phyloP scores from a whole-genome alignment of 2,888 invertebrate genomes.

The Smittia sp. region DNA sequence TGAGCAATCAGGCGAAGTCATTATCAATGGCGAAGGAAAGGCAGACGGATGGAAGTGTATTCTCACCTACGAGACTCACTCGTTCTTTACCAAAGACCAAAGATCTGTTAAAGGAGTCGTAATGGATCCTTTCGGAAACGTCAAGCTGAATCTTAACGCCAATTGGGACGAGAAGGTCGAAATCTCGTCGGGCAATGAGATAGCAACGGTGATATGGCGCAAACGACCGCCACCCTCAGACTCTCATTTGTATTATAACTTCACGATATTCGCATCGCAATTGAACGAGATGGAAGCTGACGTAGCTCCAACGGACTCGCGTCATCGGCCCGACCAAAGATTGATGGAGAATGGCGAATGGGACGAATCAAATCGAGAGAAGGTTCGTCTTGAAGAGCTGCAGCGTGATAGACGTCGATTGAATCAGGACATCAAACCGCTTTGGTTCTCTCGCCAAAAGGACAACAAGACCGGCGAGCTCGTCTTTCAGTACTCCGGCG shows the following conservation, averaged over 20 bases:
- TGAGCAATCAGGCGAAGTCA: constrained; percentile 13
- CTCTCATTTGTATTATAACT: constrained; percentile 68
- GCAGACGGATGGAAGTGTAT: constrained; percentile 13
- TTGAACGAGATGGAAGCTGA: constrained; percentile 85
- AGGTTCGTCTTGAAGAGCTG: constrained; percentile 83
- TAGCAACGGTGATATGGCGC: not conserved
- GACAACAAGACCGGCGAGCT: constrained; percentile 45
- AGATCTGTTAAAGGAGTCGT: constrained; percentile 74
- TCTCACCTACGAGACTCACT: constrained; percentile 89
- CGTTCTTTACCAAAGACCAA: constrained; percentile 92
- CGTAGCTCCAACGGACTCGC: constrained; percentile 88
- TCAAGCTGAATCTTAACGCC: constrained; percentile 59
- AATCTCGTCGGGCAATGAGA: constrained; percentile 54
- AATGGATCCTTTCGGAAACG: constrained; percentile 65
- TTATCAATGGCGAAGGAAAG: not conserved
- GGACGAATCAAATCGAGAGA: constrained; percentile 81
- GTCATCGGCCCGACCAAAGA: constrained; percentile 82
- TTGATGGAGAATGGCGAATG: constrained; percentile 88
- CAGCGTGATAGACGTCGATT: constrained; percentile 72
- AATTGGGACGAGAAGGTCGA: constrained; percentile 92
- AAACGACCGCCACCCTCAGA: constrained; percentile 24
- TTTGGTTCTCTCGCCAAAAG: not conserved
- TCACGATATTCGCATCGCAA: constrained; percentile 86
- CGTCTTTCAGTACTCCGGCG: constrained; percentile 70
- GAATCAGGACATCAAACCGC: constrained; percentile 65